Evolutionary conservation across 2,888 invertebrate species (phyloP), one percentile per base, ranked within the genome.

Genomic region (Drosophila hawaiiensis): DNA sequence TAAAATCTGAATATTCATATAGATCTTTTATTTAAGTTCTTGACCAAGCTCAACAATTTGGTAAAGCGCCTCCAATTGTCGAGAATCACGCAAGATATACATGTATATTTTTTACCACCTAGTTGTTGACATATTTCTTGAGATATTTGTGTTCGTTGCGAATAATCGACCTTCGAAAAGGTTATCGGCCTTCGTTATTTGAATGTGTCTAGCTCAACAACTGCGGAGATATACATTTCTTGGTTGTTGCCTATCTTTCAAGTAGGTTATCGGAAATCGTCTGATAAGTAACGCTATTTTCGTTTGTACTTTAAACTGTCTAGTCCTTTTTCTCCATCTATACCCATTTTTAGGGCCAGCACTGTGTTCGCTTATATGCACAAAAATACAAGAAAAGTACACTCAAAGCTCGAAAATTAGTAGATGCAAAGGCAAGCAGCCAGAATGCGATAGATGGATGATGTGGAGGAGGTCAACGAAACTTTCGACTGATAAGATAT

Each of bases 401-500:
- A 31, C 39, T 60, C n/a, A 35, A 29, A 39, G 39, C 39, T 39
- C n/a, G 54, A 37, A 47, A 56, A 50, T 66, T 62, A 56, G 53
- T 55, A 78, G 65, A 47, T 73, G 53, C 41, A 73, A 73, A 73
- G 71, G 66, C 67, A 39, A 41, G 31, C 41, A 28, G n/a, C n/a
- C 39, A 35, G 29, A 78, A 55, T 56, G 63, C 60, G 60, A 71
- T 77, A 70, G 68, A 69, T 56, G 63, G 25, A 47, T 47, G 47
- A 47, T 47, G 47, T 25, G 47, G 47, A 47, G 47, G 47, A 72
- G 83, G 87, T 83, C 83, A 83, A 84, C 75, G 86, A 73, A 83
- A 83, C 73, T 53, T 78, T 58, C 56, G 63, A 64, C 74, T 82
- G 83, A 83, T 83, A 83, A 84, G 75, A 73, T 81, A 72, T 52